A percentile compares a stretch with the other conserved stretches of the same genome.
These are phyloP conservation scores for Apteryx owenii DNA, from an alignment of 2,113 vertebrate species.

Conservation along the genomic window DNA sequence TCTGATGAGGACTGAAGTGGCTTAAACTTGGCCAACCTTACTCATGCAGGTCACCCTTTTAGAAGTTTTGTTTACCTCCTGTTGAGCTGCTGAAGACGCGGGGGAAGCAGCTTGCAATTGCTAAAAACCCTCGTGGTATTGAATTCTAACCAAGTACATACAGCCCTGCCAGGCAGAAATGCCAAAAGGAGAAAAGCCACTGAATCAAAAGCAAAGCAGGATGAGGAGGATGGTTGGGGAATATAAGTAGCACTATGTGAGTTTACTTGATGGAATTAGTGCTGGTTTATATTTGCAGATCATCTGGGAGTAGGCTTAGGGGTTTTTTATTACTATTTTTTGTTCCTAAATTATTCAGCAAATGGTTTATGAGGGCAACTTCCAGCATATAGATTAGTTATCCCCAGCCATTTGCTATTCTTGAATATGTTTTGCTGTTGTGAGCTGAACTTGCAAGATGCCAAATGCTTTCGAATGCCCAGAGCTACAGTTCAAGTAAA, in stretches of 20 bases:
- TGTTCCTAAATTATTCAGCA: slow-evolving; percentile 41
- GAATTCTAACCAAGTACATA: slow-evolving; percentile 47
- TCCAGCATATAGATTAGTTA: slow-evolving; percentile 22
- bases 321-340: background rate
- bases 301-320: background rate
- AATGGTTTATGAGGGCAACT: background rate
- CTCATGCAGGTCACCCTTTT: background rate
- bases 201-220: slow-evolving; percentile 37
- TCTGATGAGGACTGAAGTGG: background rate
- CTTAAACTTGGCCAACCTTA: background rate
- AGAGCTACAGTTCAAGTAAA: background rate
- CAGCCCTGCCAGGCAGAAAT: slow-evolving; percentile 36
- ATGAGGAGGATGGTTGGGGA: background rate
- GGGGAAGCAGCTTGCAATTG: background rate
- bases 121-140: slow-evolving; percentile 14
- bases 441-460: background rate
- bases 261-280: background rate
- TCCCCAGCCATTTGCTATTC: background rate
- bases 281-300: background rate
- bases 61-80: slow-evolving; percentile 47
- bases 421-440: background rate
- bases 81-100: background rate
- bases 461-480: background rate
- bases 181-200: slow-evolving; percentile 46
- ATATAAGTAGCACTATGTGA: background rate